These are phyloP conservation scores for Neolamprologus ventralis DNA, from an alignment of 2,113 vertebrate species.

Conservation along the genomic window DNA sequence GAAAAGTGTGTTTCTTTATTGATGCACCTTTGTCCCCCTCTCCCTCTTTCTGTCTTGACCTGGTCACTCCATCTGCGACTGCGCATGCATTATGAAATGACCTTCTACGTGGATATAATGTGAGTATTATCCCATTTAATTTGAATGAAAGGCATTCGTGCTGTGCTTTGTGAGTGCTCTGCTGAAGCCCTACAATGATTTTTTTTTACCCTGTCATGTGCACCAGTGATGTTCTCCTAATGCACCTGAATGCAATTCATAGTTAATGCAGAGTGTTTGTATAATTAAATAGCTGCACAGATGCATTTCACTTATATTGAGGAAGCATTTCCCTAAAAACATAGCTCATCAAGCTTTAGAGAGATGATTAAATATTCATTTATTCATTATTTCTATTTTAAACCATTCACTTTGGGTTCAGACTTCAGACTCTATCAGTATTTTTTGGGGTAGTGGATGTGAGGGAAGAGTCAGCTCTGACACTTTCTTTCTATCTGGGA, in stretches of 20 bases:
- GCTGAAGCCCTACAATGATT: background rate
- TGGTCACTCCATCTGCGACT: background rate
- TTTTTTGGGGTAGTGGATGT: too few species aligned
- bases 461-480: too few species aligned
- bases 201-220: background rate
- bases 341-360: background rate
- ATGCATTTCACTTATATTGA: background rate
- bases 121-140: constrained; percentile 35
- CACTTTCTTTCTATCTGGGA: background rate
- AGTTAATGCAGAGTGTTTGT: background rate
- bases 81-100: background rate
- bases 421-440: background rate
- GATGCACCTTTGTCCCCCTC: background rate
- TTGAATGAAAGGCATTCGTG: background rate
- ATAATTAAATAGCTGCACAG: background rate
- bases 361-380: background rate
- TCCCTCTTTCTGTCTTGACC: background rate
- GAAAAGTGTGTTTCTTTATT: background rate
- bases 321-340: background rate
- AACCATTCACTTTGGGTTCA: background rate
- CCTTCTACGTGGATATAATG: background rate
- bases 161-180: background rate
- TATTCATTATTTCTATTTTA: background rate
- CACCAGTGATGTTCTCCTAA: background rate
- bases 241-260: background rate